Base-by-base conservation (phyloP, 2,888 invertebrate genomes). In the Philereme transversata region DNA sequence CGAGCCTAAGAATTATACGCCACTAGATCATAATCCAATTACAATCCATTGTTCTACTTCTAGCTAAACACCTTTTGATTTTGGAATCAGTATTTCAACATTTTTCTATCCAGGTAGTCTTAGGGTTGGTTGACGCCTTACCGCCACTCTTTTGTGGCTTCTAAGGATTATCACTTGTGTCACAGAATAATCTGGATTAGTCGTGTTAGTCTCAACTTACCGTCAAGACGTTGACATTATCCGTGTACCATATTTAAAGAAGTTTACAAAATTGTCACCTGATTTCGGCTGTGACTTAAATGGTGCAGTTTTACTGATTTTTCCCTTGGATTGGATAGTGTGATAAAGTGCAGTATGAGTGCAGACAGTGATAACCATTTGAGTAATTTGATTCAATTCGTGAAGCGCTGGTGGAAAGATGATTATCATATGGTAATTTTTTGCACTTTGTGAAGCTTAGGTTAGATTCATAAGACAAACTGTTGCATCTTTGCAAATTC, bases 341-440 rank as follows among this genome's bases (percentile, higher is more conserved):
- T 60, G 62, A 36, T 11, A 51, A 51, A 50, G 59, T 71, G n/a
- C 22, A 67, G 54, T 8, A 79, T 81, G 81, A 77, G 77, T 74
- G 81, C 79, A 35, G 70, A 72, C 41, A 70, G 70, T 66, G 82
- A 83, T 11, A 78, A 76, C 57, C 80, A 79, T 75, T 76, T 90
- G 71, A 72, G 67, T 11, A 84, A 84, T 70, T 69, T 90, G 56
- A 77, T 80, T 10, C 80, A 78, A 67, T 90, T 88, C 64, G 86
- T 88, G 5, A 86, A 84, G 66, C 79, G 88, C 3, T 90, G 89
- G 89, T 89, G 88, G 88, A 85, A 88, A 71, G 85, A 88, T 50
- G 83, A 78, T 69, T 81, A 83, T 72, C 50, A 67, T 41, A 77
- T 87, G 88, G 88, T 88, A 75, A 11, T 77, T 79, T 50, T 55